These are phyloP conservation scores for Meloidogyne chitwoodi DNA, from an alignment of 1,140 invertebrate genomes.

Conservation along the genomic window DNA sequence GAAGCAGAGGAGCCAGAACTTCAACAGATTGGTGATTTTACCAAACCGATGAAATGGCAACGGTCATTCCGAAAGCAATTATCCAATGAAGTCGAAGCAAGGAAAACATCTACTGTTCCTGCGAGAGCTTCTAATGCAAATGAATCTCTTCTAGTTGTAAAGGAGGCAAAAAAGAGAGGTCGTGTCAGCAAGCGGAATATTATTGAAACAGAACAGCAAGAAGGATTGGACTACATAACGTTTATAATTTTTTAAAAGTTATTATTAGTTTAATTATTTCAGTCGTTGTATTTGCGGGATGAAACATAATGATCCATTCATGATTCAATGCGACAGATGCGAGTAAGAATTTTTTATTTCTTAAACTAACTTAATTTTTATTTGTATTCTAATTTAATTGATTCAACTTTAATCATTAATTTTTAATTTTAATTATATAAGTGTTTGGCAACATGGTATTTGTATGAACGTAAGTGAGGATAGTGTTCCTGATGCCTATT, in stretches of 20 bases:
- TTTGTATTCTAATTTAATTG: no score
- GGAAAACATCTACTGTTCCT: background rate
- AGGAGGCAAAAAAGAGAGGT: background rate
- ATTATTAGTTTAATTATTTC: background rate
- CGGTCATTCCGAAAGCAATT: background rate
- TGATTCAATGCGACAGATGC: conserved; percentile 42
- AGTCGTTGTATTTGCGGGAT: conserved; percentile 13
- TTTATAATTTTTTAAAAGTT: no score
- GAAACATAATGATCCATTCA: conserved; percentile 27
- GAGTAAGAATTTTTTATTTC: conserved; percentile 12
- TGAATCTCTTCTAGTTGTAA: background rate
- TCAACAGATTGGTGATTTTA: background rate
- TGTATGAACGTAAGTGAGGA: conserved; percentile 32
- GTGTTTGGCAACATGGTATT: conserved; percentile 40
- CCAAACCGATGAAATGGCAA: background rate
- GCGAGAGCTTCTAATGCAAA: background rate
- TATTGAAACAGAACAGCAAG: background rate
- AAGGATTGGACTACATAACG: background rate
- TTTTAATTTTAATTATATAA: conserved; percentile 20
- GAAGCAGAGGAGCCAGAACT: background rate
- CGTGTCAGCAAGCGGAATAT: background rate
- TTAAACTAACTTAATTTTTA: conserved; percentile 14
- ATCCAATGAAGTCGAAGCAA: background rate
- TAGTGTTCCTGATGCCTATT: conserved; percentile 29
- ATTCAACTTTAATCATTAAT: no score